Base-by-base conservation (phyloP, 1,140 invertebrate species). In the Heliconius congener region DNA sequence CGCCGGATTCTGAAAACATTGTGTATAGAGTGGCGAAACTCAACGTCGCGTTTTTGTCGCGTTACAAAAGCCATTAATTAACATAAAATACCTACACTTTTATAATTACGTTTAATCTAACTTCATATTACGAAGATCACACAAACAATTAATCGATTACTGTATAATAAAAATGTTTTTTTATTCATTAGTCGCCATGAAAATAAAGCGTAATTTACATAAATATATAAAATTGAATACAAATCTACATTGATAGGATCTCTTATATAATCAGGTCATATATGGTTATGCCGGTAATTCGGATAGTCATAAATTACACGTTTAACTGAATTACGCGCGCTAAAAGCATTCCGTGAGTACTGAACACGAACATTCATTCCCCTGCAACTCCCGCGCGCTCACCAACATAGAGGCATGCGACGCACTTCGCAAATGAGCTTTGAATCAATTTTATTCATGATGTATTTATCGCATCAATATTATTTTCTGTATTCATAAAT, bases 311-410 rank as follows among this genome's bases (percentile, higher is more conserved):
- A 94, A 92, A 94, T 94, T 93, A 94, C 89, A 88, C 89, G 91
- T 93, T 94, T 91, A 93, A 94, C 92, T 94, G 91, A 93, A 94
- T 94, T 94, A 94, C 90, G 87, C 85, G 87, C 87, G 88, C 87
- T 91, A 89, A 93, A 93, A 93, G 91, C 93, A 93, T 94, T 93
- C 90, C 93, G 83, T 83, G 85, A 84, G 83, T 85, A 83, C 84
- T 87, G 86, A 88, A 89, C 88, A 85, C 83, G 85, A 80, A 83
- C 86, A 90, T 85, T 84, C 90, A 87, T 90, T 86, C 81, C 82
- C 85, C 76, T 79, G 85, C 85, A 90, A 83, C 86, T 88, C 84
- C 80, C 85, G 83, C 82, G 78, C 83, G 82, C 80, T 87, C 86
- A 86, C 88, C 86, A 86, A 89, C 91, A 90, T 90, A 90, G 86